These are phyloP conservation scores for Choloepus hoffmanni DNA, from an alignment of 2,113 vertebrate genomes.

Conservation along the genomic window DNA sequence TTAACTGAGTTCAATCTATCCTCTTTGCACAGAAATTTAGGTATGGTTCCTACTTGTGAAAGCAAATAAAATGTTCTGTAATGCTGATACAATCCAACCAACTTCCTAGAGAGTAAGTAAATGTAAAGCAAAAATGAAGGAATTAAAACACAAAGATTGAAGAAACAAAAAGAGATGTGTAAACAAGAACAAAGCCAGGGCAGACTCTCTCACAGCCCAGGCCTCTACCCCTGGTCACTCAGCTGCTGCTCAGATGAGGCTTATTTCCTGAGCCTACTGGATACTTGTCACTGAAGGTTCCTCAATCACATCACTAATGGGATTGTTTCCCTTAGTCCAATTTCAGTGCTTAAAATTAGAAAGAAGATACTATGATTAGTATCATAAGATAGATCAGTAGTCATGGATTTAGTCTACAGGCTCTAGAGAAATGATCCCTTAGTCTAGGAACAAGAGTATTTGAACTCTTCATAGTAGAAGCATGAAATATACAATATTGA, in stretches of 20 bases:
- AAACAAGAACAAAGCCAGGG: background rate
- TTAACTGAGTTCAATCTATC: background rate
- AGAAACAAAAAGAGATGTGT: background rate
- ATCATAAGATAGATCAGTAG: background rate
- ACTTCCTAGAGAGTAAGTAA: background rate
- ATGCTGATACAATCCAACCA: background rate
- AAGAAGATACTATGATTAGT: background rate
- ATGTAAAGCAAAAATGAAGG: background rate
- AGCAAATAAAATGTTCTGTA: background rate
- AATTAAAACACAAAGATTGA: background rate
- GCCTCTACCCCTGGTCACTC: background rate
- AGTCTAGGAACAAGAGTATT: background rate
- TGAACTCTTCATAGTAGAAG: background rate
- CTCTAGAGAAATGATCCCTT: background rate
- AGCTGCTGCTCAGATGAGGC: background rate
- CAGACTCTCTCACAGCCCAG: background rate
- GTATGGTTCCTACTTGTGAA: background rate
- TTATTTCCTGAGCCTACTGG: background rate
- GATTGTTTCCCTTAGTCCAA: background rate
- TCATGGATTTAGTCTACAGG: background rate
- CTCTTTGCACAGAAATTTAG: constrained; percentile 15
- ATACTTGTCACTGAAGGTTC: background rate
- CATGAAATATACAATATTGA: constrained; percentile 7
- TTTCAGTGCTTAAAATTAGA: background rate
- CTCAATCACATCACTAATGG: background rate